Evolutionary conservation across 1,140 invertebrate species (phyloP), one percentile per base, ranked within the genome.

Genomic region (Nasonia giraulti): DNA sequence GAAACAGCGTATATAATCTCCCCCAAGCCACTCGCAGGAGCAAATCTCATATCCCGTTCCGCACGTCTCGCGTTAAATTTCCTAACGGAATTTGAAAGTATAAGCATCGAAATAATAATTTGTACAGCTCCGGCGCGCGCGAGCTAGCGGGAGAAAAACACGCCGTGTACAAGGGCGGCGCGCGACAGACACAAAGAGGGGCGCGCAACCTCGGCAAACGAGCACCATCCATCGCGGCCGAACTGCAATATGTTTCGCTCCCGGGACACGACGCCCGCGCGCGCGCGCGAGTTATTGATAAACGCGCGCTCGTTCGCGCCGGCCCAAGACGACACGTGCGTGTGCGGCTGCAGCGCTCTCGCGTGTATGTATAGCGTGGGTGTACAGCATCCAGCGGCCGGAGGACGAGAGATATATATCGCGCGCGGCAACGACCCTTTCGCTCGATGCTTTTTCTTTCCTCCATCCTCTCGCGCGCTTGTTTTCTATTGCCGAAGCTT

Each of bases 171-270:
- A n/a, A n/a, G n/a, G n/a, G n/a, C n/a, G n/a, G 68, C 8, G 27
- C 1, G 44, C 12, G 55, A 50, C 12, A 44, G 33, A 71, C 31
- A 71, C 31, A 79, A 55, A 50, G 77, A 87, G 83, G 86, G 83
- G 79, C 87, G 88, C 88, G 87, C 89, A 89, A 90, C 88, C 88
- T 89, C 88, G 87, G 87, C 88, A 88, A 91, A 90, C 88, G 89
- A 91, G 86, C 87, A 82, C 86, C 89, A 90, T 90, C 88, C 90
- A 90, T 90, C 88, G 81, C 86, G 78, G 71, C 82, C 86, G 85
- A 86, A 84, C 82, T 84, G 88, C 88, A 89, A 89, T 88, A 89
- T 87, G 87, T 89, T 88, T 86, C 78, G 50, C 55, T 50, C 85
- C 86, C 78, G 83, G 86, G 79, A 86, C 82, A 78, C 87, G 82